These are phyloP conservation scores for Equus quagga DNA, from an alignment of 2,113 vertebrate genomes.

Conservation along the genomic window DNA sequence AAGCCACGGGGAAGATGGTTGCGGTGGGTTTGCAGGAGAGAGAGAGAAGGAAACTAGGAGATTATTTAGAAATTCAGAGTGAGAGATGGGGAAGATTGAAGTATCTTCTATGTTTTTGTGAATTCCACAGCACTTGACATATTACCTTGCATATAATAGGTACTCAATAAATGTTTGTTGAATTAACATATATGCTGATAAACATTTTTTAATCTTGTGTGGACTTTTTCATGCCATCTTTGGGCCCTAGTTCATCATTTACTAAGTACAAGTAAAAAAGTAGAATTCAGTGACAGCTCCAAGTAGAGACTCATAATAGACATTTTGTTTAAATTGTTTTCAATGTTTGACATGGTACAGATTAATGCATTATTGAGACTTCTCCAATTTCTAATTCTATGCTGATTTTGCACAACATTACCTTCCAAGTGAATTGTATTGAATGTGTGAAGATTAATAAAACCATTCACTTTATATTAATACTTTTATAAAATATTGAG, in stretches of 20 bases:
- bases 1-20: background rate
- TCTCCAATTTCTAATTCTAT: background rate
- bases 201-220: background rate
- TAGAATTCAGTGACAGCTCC: background rate
- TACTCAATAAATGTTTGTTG: background rate
- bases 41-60: background rate
- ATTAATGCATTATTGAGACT: background rate
- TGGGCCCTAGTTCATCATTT: background rate
- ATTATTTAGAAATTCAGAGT: background rate
- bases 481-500: slow-evolving; percentile 12
- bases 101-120: background rate
- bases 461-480: background rate
- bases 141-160: background rate
- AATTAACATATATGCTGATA: background rate
- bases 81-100: background rate
- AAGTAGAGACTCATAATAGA: background rate
- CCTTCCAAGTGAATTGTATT: background rate
- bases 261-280: background rate
- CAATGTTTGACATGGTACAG: background rate
- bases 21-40: background rate
- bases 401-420: background rate
- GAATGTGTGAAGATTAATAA: background rate
- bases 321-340: background rate
- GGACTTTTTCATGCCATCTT: background rate
- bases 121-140: background rate